Percentiles rank a stretch among this genome's conserved stretches.
phyloP scores from a whole-genome alignment of 2,113 vertebrate genomes.

The Perca schrenkii region DNA sequence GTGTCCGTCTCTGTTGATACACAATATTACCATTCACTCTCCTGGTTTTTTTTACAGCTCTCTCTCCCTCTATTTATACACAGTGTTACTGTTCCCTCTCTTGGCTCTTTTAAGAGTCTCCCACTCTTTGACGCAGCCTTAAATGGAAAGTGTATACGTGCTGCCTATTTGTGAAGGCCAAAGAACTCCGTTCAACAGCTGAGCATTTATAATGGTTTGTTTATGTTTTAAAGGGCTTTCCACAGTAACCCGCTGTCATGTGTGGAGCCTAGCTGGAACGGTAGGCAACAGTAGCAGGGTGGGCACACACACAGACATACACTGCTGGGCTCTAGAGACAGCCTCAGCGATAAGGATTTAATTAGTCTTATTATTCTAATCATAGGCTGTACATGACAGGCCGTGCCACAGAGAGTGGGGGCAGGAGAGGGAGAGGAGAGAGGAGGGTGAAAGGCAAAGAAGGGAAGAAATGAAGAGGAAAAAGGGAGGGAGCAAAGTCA shows the following conservation, averaged over 20 bases:
- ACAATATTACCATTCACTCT: slow-evolving; percentile 66
- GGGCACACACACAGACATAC: slow-evolving; percentile 11
- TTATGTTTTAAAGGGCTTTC: slow-evolving; percentile 78
- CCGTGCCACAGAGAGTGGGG: slow-evolving; percentile 54
- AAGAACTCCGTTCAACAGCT: slow-evolving; percentile 73
- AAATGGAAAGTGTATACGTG: slow-evolving; percentile 83
- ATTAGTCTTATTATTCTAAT: slow-evolving; percentile 81
- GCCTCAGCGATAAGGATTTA: slow-evolving; percentile 73
- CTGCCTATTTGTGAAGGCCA: slow-evolving; percentile 67
- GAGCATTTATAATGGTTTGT: slow-evolving; percentile 81
- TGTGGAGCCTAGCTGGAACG: slow-evolving; percentile 64
- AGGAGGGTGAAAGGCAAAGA: background rate
- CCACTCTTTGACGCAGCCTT: slow-evolving; percentile 66
- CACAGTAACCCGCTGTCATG: slow-evolving; percentile 75
- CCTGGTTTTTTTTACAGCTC: slow-evolving; percentile 30
- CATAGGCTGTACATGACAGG: slow-evolving; percentile 77
- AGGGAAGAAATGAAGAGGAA: background rate
- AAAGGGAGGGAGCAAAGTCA: slow-evolving; percentile 3
- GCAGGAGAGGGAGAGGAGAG: background rate
- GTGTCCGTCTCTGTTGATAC: slow-evolving; percentile 55
- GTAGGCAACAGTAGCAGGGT: slow-evolving; percentile 48
- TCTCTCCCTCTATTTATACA: slow-evolving; percentile 66
- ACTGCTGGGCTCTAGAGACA: slow-evolving; percentile 50
- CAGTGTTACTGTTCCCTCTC: slow-evolving; percentile 74
- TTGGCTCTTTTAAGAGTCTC: slow-evolving; percentile 71